A percentile compares a stretch with the other conserved stretches of the same genome.
These are phyloP conservation scores for Rhodinocichla rosea DNA, from an alignment of 2,113 vertebrate species.

Conservation along the genomic window DNA sequence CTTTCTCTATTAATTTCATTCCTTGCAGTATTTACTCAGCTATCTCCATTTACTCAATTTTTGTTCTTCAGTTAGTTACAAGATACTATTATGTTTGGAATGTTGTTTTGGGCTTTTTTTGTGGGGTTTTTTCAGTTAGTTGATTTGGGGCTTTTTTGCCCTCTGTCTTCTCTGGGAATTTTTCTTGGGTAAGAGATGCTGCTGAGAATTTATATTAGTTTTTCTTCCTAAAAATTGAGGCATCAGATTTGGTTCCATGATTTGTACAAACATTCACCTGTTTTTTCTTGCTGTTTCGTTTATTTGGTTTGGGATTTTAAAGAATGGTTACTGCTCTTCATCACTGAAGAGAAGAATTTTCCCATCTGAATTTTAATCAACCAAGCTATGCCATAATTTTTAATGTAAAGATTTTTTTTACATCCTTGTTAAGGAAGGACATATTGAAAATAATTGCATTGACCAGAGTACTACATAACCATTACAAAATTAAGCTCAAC, in stretches of 20 bases:
- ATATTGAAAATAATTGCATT: neutral
- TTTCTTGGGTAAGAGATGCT: neutral
- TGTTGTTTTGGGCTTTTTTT: neutral
- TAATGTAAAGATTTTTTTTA: neutral
- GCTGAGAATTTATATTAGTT: neutral
- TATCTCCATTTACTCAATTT: neutral
- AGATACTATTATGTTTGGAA: neutral
- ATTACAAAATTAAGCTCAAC: neutral
- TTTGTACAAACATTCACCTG: neutral
- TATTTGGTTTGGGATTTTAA: neutral
- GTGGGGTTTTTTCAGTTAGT: neutral
- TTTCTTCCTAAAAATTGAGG: neutral
- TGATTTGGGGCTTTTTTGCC: neutral
- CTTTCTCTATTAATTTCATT: neutral
- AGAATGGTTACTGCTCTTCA: neutral
- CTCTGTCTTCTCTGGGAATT: neutral
- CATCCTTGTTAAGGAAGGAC: rapidly evolving
- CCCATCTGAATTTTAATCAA: neutral
- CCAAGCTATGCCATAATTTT: neutral
- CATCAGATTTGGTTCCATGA: neutral
- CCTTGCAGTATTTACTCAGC: neutral
- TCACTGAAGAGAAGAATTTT: neutral
- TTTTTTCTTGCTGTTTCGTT: neutral
- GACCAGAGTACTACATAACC: no score
- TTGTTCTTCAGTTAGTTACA: neutral